Evolutionary conservation across 2,113 vertebrate genomes (phyloP), one percentile per base, ranked within the genome.

Genomic region (Triplophysa dalaica): DNA sequence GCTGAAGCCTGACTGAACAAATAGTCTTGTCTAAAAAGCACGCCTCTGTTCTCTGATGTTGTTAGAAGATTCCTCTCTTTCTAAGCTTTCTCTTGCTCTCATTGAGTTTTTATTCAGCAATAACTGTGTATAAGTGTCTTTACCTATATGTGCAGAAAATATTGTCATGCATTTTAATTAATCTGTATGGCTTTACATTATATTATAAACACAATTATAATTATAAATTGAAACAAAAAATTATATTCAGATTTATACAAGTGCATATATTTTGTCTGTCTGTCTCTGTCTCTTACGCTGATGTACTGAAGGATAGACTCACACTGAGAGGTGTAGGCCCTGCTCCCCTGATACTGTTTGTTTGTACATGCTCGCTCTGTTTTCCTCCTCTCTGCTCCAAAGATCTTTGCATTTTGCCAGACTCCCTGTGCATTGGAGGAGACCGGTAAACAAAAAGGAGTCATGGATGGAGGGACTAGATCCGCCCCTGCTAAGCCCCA

Each of bases 331-430:
- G 21, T 16, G 21, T 45, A 68, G 58, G 66, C 61, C 61, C 16
- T 38, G 52, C 52, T 80, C 78, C 81, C 75, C 48, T 13, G 74
- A 79, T 22, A 62, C 69, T 75, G 75, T 84, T 84, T 84, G 78
- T 86, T 83, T 86, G 83, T 81, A 70, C 70, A 74, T 54, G 82
- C 65, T 84, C 48, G 33, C 74, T 84, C 80, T 84, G 83, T 84
- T 81, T 75, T 64, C 48, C 48, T 76, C 33, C 68, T 45, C 74
- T 80, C 75, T 63, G 73, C 82, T 65, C 72, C 73, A 78, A 24
- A 78, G 81, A 78, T 78, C 76, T 78, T 79, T 85, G 54, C 58
- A 69, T 79, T 67, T 79, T 16, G 17, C n/a, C 69, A 54, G 29
- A 26, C 69, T 43, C 66, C 63, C 54, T 60, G 68, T 70, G 77